phyloP scores from a whole-genome alignment of 2,888 invertebrate species.

The Archips crataeganus region DNA sequence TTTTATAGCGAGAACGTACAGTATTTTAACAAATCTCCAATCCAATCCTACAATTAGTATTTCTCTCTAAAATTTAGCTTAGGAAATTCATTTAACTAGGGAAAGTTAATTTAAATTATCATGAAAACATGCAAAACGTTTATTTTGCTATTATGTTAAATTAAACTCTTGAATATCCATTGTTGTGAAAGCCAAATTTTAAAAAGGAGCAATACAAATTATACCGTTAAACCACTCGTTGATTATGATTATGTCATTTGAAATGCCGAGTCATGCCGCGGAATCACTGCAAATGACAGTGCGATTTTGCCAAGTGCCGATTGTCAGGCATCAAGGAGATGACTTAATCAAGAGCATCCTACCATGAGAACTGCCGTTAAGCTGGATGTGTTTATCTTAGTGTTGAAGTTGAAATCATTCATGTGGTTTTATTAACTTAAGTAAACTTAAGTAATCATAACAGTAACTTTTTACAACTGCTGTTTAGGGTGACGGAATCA shows the following conservation, averaged over 20 bases:
- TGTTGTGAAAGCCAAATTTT: background rate
- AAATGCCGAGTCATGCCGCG: conserved; percentile 17
- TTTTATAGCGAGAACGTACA: conserved; percentile 18
- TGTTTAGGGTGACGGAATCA: too few relatives aligned
- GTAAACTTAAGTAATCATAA: background rate
- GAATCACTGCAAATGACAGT: conserved; percentile 35
- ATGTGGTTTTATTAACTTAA: background rate
- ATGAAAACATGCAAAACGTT: too few relatives aligned
- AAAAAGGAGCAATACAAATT: conserved; percentile 13
- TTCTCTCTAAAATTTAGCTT: too few relatives aligned
- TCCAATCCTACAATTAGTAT: background rate
- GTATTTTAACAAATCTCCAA: conserved; percentile 2
- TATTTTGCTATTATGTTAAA: too few relatives aligned
- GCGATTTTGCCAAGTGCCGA: conserved; percentile 49
- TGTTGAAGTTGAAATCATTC: background rate
- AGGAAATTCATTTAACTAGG: too few relatives aligned
- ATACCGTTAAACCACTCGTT: conserved; percentile 28
- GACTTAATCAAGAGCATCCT: conserved; percentile 69
- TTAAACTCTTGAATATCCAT: background rate
- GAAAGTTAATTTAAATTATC: too few relatives aligned
- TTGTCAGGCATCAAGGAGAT: conserved; percentile 61
- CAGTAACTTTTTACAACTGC: background rate
- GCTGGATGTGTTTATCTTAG: conserved; percentile 8
- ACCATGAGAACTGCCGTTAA: conserved; percentile 34
- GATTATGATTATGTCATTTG: conserved; percentile 34